Conservation (phyloP, 1,140 invertebrate species). For the Tetramorium parvispinum region DNA sequence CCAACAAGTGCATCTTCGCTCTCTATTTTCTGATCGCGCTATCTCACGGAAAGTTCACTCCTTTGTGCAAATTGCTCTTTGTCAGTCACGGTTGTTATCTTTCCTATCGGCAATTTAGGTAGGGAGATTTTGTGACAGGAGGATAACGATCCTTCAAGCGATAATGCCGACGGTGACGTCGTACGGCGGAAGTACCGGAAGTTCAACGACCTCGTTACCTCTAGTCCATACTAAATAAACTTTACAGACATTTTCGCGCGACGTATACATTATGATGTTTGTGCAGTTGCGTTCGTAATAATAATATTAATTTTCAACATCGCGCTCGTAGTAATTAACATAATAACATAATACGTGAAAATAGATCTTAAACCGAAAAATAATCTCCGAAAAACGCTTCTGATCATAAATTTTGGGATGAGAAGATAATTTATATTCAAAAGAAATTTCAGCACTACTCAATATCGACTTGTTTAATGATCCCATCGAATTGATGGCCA, state of each 20-base stretch:
- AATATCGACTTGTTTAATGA: not conserved
- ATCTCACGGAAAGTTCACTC: conserved; percentile 4
- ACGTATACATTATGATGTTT: not conserved
- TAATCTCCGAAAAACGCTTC: not conserved
- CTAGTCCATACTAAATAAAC: conserved; percentile 1
- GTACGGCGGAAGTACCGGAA: not conserved
- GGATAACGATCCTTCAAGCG: conserved; percentile 38
- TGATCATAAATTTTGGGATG: not conserved
- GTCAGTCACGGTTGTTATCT: conserved; percentile 33
- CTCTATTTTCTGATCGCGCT: not conserved
- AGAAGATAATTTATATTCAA: not conserved
- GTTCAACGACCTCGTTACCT: not conserved
- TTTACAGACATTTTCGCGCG: not conserved
- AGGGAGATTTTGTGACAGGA: conserved; percentile 37
- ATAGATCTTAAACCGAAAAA: not conserved
- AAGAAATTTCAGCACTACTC: not conserved
- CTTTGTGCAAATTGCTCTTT: conserved; percentile 11
- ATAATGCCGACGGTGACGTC: not conserved
- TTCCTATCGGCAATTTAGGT: conserved; percentile 62
- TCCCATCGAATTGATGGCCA: not conserved
- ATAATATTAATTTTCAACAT: conserved; percentile 9
- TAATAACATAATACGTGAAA: not conserved
- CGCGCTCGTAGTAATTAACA: not conserved
- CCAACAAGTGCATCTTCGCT: not conserved
- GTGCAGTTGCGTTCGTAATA: not conserved